phyloP scores from a whole-genome alignment of 2,888 invertebrate species.

The Pecten maximus region DNA sequence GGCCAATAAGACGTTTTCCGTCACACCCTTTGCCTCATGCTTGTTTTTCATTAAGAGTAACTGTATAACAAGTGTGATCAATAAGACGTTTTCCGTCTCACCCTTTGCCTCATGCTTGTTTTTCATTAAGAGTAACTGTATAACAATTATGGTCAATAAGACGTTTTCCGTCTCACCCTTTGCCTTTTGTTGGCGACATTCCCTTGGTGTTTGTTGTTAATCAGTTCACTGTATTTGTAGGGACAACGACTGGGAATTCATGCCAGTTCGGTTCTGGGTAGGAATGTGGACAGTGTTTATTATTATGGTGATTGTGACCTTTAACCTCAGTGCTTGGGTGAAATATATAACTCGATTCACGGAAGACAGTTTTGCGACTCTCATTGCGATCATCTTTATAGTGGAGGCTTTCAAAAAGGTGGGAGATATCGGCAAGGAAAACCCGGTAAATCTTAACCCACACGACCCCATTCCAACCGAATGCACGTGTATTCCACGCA shows the following conservation, averaged over 20 bases:
- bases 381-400: constrained; percentile 98
- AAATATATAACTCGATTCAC: constrained; percentile 98
- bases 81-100: no score
- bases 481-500: constrained; percentile 59
- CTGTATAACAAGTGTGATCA: no score
- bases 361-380: constrained; percentile 97
- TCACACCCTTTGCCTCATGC: no score
- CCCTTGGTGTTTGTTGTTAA: neutral
- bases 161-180: neutral
- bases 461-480: constrained; percentile 52
- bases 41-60: no score
- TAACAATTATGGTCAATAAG: no score
- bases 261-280: constrained; percentile 97
- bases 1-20: no score
- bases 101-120: no score
- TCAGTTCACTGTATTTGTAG: constrained; percentile 79
- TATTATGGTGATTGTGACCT: constrained; percentile 92
- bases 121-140: no score
- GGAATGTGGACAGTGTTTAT: constrained; percentile 96
- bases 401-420: constrained; percentile 98
- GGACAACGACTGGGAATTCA: constrained; percentile 92
- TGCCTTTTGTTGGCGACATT: neutral
- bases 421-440: constrained; percentile 83
- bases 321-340: constrained; percentile 97
- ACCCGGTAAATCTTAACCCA: constrained; percentile 66